Evolutionary conservation across 2,113 vertebrate genomes (phyloP).

Genomic region (Phasianus colchicus): DNA sequence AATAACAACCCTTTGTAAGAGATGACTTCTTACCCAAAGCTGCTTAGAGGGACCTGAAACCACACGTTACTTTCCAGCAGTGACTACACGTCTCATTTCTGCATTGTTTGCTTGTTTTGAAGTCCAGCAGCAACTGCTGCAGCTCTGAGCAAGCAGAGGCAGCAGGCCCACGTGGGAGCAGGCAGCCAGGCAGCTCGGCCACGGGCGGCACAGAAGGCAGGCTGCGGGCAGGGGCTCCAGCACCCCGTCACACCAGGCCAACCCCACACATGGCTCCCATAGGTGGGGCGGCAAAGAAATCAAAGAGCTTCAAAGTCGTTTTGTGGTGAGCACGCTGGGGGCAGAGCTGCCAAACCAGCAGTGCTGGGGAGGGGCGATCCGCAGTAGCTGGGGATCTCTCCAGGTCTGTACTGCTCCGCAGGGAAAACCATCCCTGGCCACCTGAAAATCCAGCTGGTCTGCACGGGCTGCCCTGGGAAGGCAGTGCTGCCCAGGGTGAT

Average conservation of each 20-base stretch:
- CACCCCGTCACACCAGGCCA: not conserved
- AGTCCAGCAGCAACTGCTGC: not conserved
- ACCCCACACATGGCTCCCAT: not conserved
- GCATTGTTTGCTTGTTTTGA: not conserved
- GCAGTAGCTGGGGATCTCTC: not conserved
- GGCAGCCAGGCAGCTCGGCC: too few species aligned
- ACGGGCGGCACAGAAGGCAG: too few species aligned
- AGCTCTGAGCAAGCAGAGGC: fast-evolving
- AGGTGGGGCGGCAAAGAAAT: not conserved
- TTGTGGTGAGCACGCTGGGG: not conserved
- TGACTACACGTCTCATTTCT: not conserved
- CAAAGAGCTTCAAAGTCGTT: not conserved
- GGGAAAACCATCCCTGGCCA: not conserved
- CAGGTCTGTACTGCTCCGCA: conserved; percentile 11
- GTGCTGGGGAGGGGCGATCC: not conserved
- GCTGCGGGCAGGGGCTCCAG: too few species aligned
- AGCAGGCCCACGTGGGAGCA: not conserved
- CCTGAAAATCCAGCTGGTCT: conserved; percentile 29
- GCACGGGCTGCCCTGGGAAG: not conserved
- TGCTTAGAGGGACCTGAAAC: not conserved
- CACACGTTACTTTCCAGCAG: not conserved
- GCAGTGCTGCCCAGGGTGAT: not conserved
- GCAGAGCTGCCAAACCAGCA: conserved; percentile 20
- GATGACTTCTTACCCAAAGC: not conserved
- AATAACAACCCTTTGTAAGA: not conserved